Evolutionary conservation across 2,797 vertebrate genomes (phyloP).

Genomic region (Merluccius polli): DNA sequence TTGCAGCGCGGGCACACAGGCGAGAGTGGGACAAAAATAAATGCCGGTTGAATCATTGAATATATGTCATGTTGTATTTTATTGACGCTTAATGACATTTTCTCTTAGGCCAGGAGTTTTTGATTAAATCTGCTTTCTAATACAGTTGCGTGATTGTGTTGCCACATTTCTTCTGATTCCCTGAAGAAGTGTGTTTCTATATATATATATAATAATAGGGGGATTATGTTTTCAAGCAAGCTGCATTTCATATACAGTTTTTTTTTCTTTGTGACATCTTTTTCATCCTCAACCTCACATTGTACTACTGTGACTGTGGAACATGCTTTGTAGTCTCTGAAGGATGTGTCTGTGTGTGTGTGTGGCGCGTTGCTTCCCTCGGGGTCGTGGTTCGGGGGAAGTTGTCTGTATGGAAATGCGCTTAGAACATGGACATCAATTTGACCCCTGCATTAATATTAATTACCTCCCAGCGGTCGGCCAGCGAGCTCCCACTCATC

Average conservation of each 20-base stretch:
- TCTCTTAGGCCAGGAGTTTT: neutral
- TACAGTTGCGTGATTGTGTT: constrained; percentile 39
- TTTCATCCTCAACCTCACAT: constrained; percentile 1
- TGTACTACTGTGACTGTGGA: neutral
- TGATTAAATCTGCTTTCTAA: constrained; percentile 8
- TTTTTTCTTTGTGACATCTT: neutral
- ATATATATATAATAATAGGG: neutral
- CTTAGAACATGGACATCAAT: constrained; percentile 12
- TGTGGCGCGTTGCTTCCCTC: constrained; percentile 9
- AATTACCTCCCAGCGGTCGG: constrained; percentile 3
- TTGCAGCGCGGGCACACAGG: neutral
- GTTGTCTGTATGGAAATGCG: constrained; percentile 15
- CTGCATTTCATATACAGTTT: neutral
- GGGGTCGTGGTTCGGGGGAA: constrained; percentile 11
- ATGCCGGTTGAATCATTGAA: neutral
- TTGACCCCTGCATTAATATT: neutral
- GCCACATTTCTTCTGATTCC: constrained; percentile 4
- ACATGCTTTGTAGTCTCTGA: neutral
- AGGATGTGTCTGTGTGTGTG: neutral
- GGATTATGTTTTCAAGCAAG: constrained; percentile 7
- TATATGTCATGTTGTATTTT: neutral
- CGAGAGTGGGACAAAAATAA: neutral
- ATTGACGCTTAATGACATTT: neutral
- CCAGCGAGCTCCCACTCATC: constrained; percentile 9
- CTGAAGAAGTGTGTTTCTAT: neutral